These are phyloP conservation scores for Bombus pascuorum DNA, from an alignment of 1,140 invertebrate species.

Conservation along the genomic window DNA sequence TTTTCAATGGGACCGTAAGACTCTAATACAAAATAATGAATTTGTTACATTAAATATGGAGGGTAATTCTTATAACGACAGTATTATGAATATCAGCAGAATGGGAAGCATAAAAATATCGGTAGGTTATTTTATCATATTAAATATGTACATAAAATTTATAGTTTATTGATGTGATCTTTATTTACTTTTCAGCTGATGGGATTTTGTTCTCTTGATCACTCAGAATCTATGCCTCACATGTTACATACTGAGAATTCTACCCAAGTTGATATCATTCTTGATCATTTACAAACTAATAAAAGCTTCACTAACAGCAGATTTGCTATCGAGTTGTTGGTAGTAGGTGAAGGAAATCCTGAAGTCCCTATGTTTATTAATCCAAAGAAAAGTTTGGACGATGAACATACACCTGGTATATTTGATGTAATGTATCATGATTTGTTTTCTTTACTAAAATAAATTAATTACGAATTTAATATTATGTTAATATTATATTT, in stretches of 20 bases:
- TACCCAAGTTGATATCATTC: constrained; percentile 84
- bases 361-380: constrained; percentile 78
- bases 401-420: constrained; percentile 88
- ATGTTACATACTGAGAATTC: constrained; percentile 86
- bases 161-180: background rate
- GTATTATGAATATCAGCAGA: constrained; percentile 69
- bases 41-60: constrained; percentile 79
- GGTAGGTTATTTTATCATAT: constrained; percentile 65
- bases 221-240: constrained; percentile 83
- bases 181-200: constrained; percentile 79
- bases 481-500: background rate
- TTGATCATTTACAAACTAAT: constrained; percentile 83
- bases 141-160: no score
- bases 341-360: constrained; percentile 79
- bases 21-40: constrained; percentile 72
- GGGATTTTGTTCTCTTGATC: constrained; percentile 82
- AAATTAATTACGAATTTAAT: background rate
- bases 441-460: background rate
- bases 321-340: constrained; percentile 84
- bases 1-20: constrained; percentile 77
- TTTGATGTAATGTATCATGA: constrained; percentile 84
- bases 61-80: constrained; percentile 73
- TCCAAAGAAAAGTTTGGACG: constrained; percentile 85
- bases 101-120: constrained; percentile 75
- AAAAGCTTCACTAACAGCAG: constrained; percentile 82